Evolutionary conservation across 2,113 vertebrate species (phyloP).

Genomic region (Triplophysa tibetana): DNA sequence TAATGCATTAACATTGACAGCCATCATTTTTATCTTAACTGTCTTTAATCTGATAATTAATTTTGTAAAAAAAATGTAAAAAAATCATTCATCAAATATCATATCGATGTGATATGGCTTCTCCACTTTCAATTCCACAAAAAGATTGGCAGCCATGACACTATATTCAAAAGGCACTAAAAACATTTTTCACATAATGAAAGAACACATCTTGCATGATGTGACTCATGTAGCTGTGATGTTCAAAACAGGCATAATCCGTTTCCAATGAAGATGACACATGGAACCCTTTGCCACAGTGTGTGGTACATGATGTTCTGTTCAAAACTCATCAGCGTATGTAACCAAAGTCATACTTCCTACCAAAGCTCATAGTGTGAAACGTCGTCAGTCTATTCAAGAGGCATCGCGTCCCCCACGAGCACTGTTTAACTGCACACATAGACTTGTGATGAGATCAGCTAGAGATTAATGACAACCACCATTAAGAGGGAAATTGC

Average conservation of each 20-base stretch:
- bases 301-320: conserved; percentile 25
- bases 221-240: conserved; percentile 20
- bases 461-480: conserved; percentile 24
- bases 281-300: conserved; percentile 13
- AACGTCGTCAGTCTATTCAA: neutral
- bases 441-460: conserved; percentile 3
- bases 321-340: neutral
- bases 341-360: conserved; percentile 17
- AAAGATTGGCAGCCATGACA: neutral
- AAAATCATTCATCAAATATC: no score
- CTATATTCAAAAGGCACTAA: neutral
- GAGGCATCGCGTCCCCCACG: neutral
- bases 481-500: conserved; percentile 15
- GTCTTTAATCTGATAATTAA: no score
- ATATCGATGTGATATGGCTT: neutral
- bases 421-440: neutral
- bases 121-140: neutral
- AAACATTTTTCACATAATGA: conserved; percentile 33
- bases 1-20: no score
- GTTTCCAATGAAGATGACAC: conserved; percentile 40
- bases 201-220: conserved; percentile 3
- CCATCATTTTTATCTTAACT: no score
- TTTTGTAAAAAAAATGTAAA: neutral
- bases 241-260: conserved; percentile 33
- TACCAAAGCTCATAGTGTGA: conserved; percentile 17